Conservation (phyloP, 2,797 vertebrate species). For the Chlorospingus flavigularis region DNA sequence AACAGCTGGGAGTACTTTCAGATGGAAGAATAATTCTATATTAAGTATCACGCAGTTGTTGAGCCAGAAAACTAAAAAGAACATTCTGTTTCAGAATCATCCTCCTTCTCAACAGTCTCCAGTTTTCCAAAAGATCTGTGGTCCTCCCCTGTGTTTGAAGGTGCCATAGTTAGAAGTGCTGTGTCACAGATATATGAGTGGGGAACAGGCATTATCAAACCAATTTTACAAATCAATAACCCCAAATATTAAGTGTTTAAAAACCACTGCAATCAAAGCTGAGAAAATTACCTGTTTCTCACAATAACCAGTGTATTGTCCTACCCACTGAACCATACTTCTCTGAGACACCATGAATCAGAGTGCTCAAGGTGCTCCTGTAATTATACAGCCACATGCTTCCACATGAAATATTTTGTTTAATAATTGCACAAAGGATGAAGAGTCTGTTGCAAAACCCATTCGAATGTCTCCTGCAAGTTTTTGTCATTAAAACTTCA, state of each 20-base stretch:
- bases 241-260: neutral
- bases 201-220: neutral
- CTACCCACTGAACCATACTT: neutral
- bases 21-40: neutral
- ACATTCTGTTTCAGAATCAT: neutral
- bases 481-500: neutral
- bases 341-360: neutral
- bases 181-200: neutral
- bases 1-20: neutral
- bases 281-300: slow-evolving; percentile 16
- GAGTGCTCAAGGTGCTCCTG: neutral
- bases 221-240: neutral
- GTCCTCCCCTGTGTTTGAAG: neutral
- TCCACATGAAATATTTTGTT: neutral
- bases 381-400: neutral
- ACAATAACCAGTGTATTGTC: neutral
- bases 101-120: neutral
- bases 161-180: neutral
- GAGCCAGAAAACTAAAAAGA: neutral
- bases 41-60: neutral
- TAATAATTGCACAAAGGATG: neutral
- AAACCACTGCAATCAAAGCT: neutral
- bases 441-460: neutral
- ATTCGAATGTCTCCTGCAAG: neutral
- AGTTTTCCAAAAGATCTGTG: neutral